Evolutionary conservation across 2,113 vertebrate species (phyloP).

Genomic region (Delphinapterus leucas): DNA sequence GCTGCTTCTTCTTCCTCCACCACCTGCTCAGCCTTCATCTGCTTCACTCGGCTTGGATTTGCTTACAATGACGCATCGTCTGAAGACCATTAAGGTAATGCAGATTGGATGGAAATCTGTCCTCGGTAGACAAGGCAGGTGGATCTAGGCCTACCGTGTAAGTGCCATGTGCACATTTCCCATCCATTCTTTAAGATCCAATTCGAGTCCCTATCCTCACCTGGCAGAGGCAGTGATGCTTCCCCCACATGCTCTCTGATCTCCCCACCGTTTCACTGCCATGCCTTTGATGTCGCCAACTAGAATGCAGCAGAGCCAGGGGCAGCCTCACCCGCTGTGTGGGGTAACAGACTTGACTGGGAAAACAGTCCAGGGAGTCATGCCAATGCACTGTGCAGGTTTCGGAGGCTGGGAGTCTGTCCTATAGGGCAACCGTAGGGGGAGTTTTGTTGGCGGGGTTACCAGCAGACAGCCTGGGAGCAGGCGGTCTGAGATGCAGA

Average conservation of each 20-base stretch:
- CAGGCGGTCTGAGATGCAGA: neutral
- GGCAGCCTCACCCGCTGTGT: neutral
- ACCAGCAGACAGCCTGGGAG: neutral
- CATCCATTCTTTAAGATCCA: neutral
- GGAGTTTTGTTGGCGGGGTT: neutral
- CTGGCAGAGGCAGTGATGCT: neutral
- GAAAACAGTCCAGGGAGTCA: neutral
- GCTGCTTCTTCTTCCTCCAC: neutral
- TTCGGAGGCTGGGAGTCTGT: neutral
- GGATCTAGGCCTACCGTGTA: neutral
- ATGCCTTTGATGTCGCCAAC: neutral
- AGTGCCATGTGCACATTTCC: no score
- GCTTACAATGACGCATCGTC: neutral
- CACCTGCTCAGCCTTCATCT: neutral
- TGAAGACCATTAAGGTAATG: no score
- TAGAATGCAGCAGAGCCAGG: no score
- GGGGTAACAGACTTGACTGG: neutral
- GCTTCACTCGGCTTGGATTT: neutral
- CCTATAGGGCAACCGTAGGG: neutral
- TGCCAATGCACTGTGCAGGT: accelerated
- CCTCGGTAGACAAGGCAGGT: neutral
- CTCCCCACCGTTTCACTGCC: neutral
- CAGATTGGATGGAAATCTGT: no score
- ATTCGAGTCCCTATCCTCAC: neutral
- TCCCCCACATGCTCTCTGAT: neutral